These are phyloP conservation scores for Lymantria dispar DNA, from an alignment of 2,888 invertebrate species.

Conservation along the genomic window DNA sequence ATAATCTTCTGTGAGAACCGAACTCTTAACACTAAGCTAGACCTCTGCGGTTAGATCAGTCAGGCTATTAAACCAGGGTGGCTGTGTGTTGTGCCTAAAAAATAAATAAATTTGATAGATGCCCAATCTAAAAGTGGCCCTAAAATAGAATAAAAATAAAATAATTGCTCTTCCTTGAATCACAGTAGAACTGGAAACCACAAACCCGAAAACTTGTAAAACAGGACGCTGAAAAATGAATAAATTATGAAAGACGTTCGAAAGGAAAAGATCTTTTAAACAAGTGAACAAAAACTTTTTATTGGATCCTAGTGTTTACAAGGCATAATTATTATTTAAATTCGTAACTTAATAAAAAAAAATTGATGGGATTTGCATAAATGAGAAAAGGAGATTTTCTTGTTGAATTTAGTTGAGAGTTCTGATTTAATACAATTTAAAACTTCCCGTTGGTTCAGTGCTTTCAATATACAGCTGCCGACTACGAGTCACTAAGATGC, in stretches of 20 bases:
- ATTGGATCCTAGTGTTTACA: slow-evolving; percentile 33
- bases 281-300: slow-evolving; percentile 34
- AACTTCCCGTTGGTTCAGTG: no score
- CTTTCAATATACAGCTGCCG: no score
- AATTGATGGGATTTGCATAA: neutral
- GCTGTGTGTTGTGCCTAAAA: no score
- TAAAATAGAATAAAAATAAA: no score
- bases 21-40: no score
- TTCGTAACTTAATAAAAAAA: slow-evolving; percentile 26
- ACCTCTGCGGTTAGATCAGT: no score
- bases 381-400: neutral
- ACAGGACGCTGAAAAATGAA: slow-evolving; percentile 41
- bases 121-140: no score
- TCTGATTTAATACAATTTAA: neutral
- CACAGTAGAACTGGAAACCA: slow-evolving; percentile 24
- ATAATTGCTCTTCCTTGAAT: neutral
- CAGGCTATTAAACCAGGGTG: no score
- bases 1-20: no score
- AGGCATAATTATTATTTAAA: slow-evolving; percentile 33
- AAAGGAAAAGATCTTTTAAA: slow-evolving; percentile 38
- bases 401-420: neutral
- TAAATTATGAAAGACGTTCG: slow-evolving; percentile 46
- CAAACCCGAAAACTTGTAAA: slow-evolving; percentile 29
- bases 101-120: no score
- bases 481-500: no score